Evolutionary conservation across 2,888 invertebrate species (phyloP).

Genomic region (Leptopilina syphax): DNA sequence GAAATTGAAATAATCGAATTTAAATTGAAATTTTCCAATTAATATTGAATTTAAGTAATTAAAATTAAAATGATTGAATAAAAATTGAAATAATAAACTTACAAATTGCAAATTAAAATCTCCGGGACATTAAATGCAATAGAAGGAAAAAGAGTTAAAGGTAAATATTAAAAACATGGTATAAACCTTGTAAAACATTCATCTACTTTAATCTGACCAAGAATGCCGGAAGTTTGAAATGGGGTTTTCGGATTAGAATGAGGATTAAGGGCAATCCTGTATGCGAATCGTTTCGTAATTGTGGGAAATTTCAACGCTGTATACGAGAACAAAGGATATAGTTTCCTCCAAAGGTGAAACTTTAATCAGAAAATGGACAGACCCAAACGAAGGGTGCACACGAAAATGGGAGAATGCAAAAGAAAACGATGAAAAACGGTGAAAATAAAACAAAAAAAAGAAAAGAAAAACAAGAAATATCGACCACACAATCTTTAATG

Average conservation of each 20-base stretch:
- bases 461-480: neutral
- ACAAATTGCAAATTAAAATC: neutral
- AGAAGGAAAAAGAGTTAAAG: neutral
- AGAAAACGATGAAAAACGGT: neutral
- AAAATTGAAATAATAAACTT: no score
- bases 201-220: neutral
- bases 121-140: no score
- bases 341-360: constrained; percentile 23
- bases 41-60: no score
- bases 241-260: constrained; percentile 7
- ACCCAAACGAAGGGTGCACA: neutral
- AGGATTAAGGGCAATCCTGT: constrained; percentile 3
- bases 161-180: neutral
- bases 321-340: neutral
- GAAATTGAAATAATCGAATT: no score
- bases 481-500: no score
- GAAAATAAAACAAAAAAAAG: neutral
- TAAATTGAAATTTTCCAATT: no score
- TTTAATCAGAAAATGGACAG: constrained; percentile 19
- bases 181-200: neutral
- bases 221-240: neutral
- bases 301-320: constrained; percentile 6
- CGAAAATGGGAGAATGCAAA: neutral
- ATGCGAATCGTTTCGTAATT: constrained; percentile 32
- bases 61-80: no score